Evolutionary conservation across 1,140 invertebrate genomes (phyloP).

Genomic region (Drosophila repleta): DNA sequence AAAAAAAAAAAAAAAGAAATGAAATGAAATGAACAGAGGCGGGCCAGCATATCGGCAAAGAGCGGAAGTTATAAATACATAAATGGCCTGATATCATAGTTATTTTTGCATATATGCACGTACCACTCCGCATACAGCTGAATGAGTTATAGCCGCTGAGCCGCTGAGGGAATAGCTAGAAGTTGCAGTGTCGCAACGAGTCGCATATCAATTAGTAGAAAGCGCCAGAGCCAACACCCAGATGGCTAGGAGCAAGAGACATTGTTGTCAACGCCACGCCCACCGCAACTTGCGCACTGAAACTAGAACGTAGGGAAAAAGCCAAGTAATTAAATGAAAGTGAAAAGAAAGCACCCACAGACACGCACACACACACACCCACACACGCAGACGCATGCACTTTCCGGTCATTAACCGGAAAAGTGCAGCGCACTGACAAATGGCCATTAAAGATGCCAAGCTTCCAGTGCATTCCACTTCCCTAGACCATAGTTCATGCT

Average conservation of each 20-base stretch:
- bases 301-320: conserved; percentile 4
- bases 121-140: neutral
- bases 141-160: conserved; percentile 50
- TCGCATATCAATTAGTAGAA: conserved; percentile 79
- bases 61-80: conserved; percentile 73
- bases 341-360: conserved; percentile 7
- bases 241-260: conserved; percentile 35
- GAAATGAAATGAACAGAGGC: too few species aligned
- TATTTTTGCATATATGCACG: conserved; percentile 52
- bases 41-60: conserved; percentile 20
- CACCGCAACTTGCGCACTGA: conserved; percentile 36
- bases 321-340: conserved; percentile 4
- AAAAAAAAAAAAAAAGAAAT: too few species aligned
- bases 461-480: conserved; percentile 1
- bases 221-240: conserved; percentile 64
- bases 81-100: conserved; percentile 68
- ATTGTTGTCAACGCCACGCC: conserved; percentile 24
- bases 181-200: conserved; percentile 33
- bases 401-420: conserved; percentile 77
- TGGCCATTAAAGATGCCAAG: conserved; percentile 45
- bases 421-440: conserved; percentile 54
- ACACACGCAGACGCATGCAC: neutral
- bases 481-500: conserved; percentile 17
- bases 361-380: conserved; percentile 12
- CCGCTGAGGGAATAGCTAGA: conserved; percentile 38